These are phyloP conservation scores for Hippocampus barbouri DNA, from an alignment of 2,113 vertebrate genomes.

Conservation along the genomic window DNA sequence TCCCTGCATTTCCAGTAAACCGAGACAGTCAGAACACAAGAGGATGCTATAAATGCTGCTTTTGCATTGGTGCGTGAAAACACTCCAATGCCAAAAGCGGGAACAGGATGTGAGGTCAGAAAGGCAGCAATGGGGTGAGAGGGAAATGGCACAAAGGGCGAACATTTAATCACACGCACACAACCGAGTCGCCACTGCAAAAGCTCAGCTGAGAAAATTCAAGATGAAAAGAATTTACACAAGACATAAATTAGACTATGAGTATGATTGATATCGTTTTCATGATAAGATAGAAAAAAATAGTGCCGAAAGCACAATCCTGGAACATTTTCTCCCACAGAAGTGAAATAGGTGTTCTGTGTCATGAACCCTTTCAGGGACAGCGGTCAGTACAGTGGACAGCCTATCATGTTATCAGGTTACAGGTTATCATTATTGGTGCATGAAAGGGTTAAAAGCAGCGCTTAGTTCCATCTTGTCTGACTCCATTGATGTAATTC, in stretches of 20 bases:
- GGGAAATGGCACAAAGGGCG: conserved; percentile 51
- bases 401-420: too few relatives aligned
- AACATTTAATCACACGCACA: conserved; percentile 2
- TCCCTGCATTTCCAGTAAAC: conserved; percentile 65
- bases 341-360: conserved; percentile 64
- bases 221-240: background rate
- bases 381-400: too few relatives aligned
- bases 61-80: conserved; percentile 49
- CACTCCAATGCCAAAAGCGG: conserved; percentile 42
- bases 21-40: conserved; percentile 40
- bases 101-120: conserved; percentile 52
- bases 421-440: too few relatives aligned
- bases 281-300: background rate
- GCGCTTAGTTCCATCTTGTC: conserved; percentile 47
- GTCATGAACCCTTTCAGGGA: conserved; percentile 20
- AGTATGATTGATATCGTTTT: background rate
- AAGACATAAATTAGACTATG: background rate
- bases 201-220: conserved; percentile 1
- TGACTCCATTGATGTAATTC: conserved; percentile 37
- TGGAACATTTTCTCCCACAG: conserved; percentile 46
- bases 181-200: conserved; percentile 11
- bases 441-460: conserved; percentile 25
- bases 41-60: conserved; percentile 51
- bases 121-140: conserved; percentile 39
- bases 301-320: conserved; percentile 43